Conservation (phyloP, 1,140 invertebrate genomes). For the Helicoverpa armigera region DNA sequence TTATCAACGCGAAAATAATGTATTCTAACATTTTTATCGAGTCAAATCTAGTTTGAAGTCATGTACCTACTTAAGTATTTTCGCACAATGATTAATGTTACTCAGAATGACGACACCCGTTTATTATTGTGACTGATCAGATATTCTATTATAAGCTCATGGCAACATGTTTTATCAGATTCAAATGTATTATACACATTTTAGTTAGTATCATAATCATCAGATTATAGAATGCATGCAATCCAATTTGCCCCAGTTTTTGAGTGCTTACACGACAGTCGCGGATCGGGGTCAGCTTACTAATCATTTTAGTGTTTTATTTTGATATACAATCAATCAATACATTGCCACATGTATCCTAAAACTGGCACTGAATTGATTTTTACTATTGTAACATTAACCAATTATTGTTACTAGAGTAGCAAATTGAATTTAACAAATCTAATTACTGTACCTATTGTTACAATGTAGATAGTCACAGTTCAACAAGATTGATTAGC, state of each 20-base stretch:
- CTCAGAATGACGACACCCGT: slow-evolving; percentile 47
- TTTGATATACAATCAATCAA: slow-evolving; percentile 69
- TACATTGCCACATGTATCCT: slow-evolving; percentile 69
- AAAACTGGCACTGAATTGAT: slow-evolving; percentile 50
- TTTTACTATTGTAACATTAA: slow-evolving; percentile 37
- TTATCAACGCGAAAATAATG: slow-evolving; percentile 29
- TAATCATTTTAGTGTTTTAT: slow-evolving; percentile 71
- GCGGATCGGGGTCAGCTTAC: slow-evolving; percentile 77
- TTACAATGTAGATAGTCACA: too few relatives aligned
- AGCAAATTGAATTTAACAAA: too few relatives aligned
- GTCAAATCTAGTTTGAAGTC: background rate
- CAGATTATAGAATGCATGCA: slow-evolving; percentile 56
- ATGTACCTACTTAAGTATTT: slow-evolving; percentile 28
- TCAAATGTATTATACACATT: slow-evolving; percentile 34
- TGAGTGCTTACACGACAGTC: slow-evolving; percentile 74
- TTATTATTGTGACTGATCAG: slow-evolving; percentile 38
- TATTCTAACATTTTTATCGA: slow-evolving; percentile 7
- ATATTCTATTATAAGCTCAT: slow-evolving; percentile 39
- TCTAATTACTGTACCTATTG: background rate
- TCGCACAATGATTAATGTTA: slow-evolving; percentile 51
- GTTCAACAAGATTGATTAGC: too few relatives aligned
- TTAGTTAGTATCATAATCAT: slow-evolving; percentile 51
- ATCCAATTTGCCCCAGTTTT: slow-evolving; percentile 73
- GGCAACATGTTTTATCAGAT: slow-evolving; percentile 32
- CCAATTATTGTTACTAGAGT: slow-evolving; percentile 2